Evolutionary conservation across 2,797 vertebrate species (phyloP), one percentile per base, ranked within the genome.

Genomic region (Pygocentrus nattereri): DNA sequence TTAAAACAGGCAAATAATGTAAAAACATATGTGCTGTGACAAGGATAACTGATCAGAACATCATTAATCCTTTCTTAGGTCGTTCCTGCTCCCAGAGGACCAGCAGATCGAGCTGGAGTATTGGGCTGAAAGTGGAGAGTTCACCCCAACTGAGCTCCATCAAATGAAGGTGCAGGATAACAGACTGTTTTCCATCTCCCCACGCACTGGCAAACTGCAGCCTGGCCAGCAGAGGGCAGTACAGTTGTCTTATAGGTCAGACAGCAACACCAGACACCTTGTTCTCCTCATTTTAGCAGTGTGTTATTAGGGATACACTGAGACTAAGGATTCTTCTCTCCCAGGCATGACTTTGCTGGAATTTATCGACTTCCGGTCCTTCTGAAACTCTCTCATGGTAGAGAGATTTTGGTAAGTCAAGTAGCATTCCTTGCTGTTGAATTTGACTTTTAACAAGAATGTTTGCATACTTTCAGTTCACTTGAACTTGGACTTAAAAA

Each of bases 61-160:
- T 58, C 8, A 38, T 38, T 49, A 13, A 30, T 3, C 25, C 8
- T 2, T 74, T 31, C 5, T 15, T 49, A 99, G 98, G 98, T 87
- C 93, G 31, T 97, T 99, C 88, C 90, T 98, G 87, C 96, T 97
- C 87, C 97, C 97, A 50, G 93, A 93, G 74, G 97, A 98, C 88
- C 96, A 97, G 89, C 94, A 95, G 86, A 94, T 97, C 5, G 93
- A 97, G 58, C 18, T 96, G 88, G 96, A 98, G 41, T 91, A 86
- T 84, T 98, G 97, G 97, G 93, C 95, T 2, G 95, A 97, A 79
- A 92, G 91, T 18, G 90, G 85, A 59, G 95, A 96, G 54, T 95
- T 97, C 74, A 95, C 90, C 80, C 74, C 83, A 31, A 87, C 73
- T 0, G 97, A 97, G 79, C 92, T 97, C 59, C 90, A 95, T 25